phyloP scores from a whole-genome alignment of 1,140 invertebrate species.

The Papilio machaon region DNA sequence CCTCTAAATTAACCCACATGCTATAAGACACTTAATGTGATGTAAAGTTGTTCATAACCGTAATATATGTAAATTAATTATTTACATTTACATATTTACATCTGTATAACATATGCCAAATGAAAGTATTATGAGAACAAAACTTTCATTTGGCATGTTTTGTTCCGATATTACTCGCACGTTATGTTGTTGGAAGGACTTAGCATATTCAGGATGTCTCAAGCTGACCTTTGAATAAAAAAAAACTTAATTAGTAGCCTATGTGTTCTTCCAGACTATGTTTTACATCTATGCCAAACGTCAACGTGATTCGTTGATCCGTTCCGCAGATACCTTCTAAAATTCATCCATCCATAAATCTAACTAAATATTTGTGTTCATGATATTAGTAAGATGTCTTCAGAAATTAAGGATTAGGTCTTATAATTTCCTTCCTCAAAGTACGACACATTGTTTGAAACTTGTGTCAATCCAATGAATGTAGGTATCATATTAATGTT shows the following conservation, averaged over 20 bases:
- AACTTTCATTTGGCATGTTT: not conserved
- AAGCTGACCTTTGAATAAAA: too few species aligned
- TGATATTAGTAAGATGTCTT: too few species aligned
- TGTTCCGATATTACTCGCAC: not conserved
- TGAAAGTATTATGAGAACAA: not conserved
- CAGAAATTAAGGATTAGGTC: not conserved
- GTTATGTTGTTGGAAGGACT: too few species aligned
- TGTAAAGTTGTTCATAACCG: not conserved
- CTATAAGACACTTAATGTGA: not conserved
- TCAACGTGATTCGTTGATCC: too few species aligned
- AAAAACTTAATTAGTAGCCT: too few species aligned
- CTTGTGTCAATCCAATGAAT: not conserved
- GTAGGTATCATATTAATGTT: too few species aligned
- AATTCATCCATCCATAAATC: too few species aligned
- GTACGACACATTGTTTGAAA: not conserved
- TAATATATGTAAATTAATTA: not conserved
- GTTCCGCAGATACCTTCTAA: too few species aligned
- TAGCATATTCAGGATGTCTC: too few species aligned
- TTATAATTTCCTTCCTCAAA: not conserved
- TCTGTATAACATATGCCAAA: not conserved
- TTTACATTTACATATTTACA: constrained; percentile 9
- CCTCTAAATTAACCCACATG: not conserved
- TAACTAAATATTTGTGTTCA: too few species aligned
- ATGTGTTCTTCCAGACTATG: too few species aligned
- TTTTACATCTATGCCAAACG: too few species aligned